phyloP scores from a whole-genome alignment of 2,113 vertebrate genomes.

The Zapornia atra region DNA sequence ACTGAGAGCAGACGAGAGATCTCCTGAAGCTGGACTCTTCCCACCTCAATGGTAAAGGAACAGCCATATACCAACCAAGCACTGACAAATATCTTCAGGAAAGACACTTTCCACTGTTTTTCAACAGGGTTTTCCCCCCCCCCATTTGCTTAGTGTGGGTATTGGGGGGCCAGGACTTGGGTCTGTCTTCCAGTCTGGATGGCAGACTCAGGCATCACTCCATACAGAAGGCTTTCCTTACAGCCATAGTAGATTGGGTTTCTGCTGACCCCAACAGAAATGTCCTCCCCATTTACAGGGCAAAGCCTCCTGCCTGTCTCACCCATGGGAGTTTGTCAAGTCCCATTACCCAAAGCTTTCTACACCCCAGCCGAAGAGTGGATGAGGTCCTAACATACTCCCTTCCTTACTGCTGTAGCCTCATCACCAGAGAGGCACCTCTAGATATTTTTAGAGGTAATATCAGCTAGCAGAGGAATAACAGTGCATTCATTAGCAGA shows the following conservation, averaged over 20 bases:
- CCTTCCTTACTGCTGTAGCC: rapidly evolving
- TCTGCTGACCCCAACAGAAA: neutral
- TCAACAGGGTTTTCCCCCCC: neutral
- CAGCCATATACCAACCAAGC: neutral
- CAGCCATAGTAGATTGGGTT: neutral
- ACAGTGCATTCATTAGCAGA: slow-evolving; percentile 4
- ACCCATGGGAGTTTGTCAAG: neutral
- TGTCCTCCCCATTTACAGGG: neutral
- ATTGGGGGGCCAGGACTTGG: neutral
- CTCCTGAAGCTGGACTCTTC: neutral
- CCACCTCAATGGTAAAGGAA: neutral
- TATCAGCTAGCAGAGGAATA: neutral
- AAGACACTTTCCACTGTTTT: neutral
- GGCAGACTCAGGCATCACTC: neutral
- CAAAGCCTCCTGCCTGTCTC: neutral
- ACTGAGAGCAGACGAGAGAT: neutral
- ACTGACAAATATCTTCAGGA: neutral
- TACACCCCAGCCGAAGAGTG: neutral
- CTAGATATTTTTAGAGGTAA: neutral
- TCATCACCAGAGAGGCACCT: neutral
- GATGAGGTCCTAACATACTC: neutral
- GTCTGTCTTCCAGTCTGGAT: neutral
- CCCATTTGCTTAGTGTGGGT: rapidly evolving
- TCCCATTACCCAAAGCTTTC: neutral
- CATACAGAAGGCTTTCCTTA: neutral